Evolutionary conservation across 2,113 vertebrate species (phyloP), one percentile per base, ranked within the genome.

Genomic region (Urocolius indicus): DNA sequence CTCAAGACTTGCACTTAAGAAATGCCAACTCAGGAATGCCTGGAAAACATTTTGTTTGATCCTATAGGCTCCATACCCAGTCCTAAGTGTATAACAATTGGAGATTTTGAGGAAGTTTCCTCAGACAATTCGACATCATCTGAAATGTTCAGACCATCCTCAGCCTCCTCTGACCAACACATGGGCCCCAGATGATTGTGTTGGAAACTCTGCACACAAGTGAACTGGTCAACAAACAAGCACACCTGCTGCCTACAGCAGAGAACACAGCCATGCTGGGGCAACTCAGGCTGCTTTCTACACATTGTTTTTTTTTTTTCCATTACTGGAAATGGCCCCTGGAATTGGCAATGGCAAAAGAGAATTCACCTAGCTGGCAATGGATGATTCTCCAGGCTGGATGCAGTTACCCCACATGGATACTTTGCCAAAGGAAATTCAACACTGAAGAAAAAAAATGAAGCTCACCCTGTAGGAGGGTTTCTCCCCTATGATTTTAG

Each of bases 181-280:
- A 46, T 54, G 72, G 66, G 22, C 19, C 23, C 32, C 93, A 91
- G 84, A 8, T 87, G 83, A 36, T 24, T 63, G 55, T 23, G 24
- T 32, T 2, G 38, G 43, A 68, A 90, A 38, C 34, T 78, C 34
- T 48, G 34, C 32, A 84, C 26, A 38, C 11, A 49, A 71, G 48
- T 23, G 63, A 43, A 27, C 1, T 14, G 63, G 24, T 55, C 79
- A 73, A 48, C 38, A 74, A 73, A 83, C n/a, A 58, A 67, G n/a
- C 68, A 58, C 93, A 96, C 95, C 93, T 96, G 93, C 73, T 87
- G 91, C 87, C 77, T 59, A 23, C 87, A 94, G 80, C 75, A 83
- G 85, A 0, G 10, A 67, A 77, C 29, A 8, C 30, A 13, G 76
- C 46, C 63, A 29, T 15, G 27, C 79, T 5, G 2, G 91, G 58